Base-by-base conservation (phyloP, 1,140 invertebrate species). In the Carcinoscorpius rotundicauda region DNA sequence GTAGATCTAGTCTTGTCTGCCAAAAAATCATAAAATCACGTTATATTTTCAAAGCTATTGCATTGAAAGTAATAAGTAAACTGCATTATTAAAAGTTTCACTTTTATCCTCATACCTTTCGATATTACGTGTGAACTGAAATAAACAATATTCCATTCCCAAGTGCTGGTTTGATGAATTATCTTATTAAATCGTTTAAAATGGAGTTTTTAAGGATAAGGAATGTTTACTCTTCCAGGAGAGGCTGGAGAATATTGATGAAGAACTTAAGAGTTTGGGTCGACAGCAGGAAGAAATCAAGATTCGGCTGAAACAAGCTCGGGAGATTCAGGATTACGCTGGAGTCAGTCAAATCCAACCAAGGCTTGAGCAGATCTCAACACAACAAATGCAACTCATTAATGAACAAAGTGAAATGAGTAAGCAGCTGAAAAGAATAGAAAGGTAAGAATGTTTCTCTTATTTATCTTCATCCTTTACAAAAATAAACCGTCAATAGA, bases 321-420 rank as follows among this genome's bases (percentile, higher is more conserved):
- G 65, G 59, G 69, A 73, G 63, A 67, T 63, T 49, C 73, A 71
- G 62, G 74, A 78, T 52, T 71, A 70, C 65, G 62, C 69, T n/a
- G 71, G 71, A 49, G 70, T 76, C 3, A 75, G 76, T 51, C 68
- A 75, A 5, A 64, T 81, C 51, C 78, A 80, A 68, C 68, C 72
- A 5, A 64, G 66, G 11, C 71, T 80, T 64, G 81, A 82, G 66
- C 74, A 76, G 9, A 73, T 80, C 5, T 77, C 78, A 51, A 73
- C 73, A 9, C 75, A 78, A 61, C 80, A 81, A 68, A 74, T 80
- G 29, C 78, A 81, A 61, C 74, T 82, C 9, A 73, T 82, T 5
- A 73, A 76, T 52, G 82, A 83, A 71, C 81, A 82, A 72, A 79
- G 73, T 67, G 79, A 82, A 62, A 73, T 83, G 10, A 73, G 80